phyloP scores from a whole-genome alignment of 2,797 vertebrate genomes.

The Squalus acanthias region DNA sequence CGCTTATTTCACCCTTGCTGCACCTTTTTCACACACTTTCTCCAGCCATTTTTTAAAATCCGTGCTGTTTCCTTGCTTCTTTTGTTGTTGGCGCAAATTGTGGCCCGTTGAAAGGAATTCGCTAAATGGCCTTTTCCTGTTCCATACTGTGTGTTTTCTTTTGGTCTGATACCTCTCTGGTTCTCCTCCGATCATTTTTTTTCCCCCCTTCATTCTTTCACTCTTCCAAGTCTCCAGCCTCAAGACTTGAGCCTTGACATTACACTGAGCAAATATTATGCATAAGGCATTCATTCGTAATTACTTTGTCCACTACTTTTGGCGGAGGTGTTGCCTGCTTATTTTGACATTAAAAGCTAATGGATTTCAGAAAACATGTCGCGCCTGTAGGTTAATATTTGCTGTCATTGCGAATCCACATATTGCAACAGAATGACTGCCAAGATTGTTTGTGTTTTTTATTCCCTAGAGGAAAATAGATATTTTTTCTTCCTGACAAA shows the following conservation, averaged over 20 bases:
- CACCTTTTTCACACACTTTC: neutral
- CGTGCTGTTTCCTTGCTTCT: neutral
- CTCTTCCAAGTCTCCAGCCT: neutral
- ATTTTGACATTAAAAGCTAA: neutral
- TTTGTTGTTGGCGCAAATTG: neutral
- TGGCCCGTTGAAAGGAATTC: no score
- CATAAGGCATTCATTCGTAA: neutral
- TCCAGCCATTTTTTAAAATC: neutral
- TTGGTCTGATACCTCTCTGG: neutral
- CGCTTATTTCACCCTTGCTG: neutral
- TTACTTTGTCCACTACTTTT: neutral
- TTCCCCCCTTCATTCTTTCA: neutral
- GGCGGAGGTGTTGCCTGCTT: neutral
- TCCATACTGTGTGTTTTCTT: neutral
- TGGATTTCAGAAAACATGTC: neutral
- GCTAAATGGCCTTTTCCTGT: neutral
- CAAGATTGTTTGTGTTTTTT: neutral
- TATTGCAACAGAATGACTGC: neutral
- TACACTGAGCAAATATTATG: neutral
- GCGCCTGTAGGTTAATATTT: neutral
- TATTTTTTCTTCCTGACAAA: neutral
- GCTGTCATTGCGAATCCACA: neutral
- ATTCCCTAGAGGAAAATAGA: neutral
- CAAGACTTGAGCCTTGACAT: neutral
- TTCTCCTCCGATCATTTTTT: neutral